These are phyloP conservation scores for Choloepus didactylus DNA, from an alignment of 2,797 vertebrate genomes.

Conservation along the genomic window DNA sequence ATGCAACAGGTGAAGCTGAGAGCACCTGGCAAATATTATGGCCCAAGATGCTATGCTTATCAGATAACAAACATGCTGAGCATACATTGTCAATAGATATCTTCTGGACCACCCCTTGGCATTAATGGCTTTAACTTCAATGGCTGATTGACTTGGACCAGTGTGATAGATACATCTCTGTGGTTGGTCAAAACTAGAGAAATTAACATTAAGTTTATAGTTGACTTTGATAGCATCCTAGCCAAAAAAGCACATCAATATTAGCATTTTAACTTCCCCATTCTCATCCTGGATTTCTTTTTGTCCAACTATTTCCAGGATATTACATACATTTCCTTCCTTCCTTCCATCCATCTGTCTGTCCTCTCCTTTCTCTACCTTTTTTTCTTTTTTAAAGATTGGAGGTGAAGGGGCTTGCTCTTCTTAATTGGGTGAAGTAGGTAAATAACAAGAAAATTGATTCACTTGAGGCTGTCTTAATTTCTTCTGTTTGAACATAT, in stretches of 20 bases:
- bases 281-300: background rate
- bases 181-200: slow-evolving; percentile 8
- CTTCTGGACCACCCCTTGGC: background rate
- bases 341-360: background rate
- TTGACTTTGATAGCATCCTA: background rate
- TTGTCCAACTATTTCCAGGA: background rate
- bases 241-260: background rate
- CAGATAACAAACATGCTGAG: background rate
- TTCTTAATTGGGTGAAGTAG: slow-evolving; percentile 58
- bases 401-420: background rate
- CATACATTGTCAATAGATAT: background rate
- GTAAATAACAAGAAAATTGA: slow-evolving; percentile 62
- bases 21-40: slow-evolving; percentile 20
- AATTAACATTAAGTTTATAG: background rate
- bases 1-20: background rate
- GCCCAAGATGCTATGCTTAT: background rate
- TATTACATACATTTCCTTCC: background rate
- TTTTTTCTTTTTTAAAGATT: slow-evolving; percentile 12
- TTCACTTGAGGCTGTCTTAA: slow-evolving; percentile 48
- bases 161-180: background rate
- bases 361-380: background rate
- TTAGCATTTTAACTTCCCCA: slow-evolving; percentile 15
- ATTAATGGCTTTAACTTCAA: background rate
- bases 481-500: slow-evolving; percentile 67
- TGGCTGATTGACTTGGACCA: background rate